phyloP scores from a whole-genome alignment of 2,797 vertebrate species.

The Acomys russatus region DNA sequence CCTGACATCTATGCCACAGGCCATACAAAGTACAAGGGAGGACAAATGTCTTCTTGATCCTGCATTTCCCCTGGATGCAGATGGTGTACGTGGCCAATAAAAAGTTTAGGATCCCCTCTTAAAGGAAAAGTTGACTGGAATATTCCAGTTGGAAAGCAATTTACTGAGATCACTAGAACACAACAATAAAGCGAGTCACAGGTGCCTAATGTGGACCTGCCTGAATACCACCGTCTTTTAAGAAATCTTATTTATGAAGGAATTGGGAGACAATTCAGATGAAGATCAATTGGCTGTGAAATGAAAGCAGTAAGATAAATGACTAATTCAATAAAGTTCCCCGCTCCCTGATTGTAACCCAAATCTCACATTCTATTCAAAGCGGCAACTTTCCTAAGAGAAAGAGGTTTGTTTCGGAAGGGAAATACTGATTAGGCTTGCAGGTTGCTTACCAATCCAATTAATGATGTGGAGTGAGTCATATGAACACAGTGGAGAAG shows the following conservation, averaged over 20 bases:
- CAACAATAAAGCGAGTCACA: conserved; percentile 7
- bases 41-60: not conserved
- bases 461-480: conserved; percentile 15
- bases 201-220: not conserved
- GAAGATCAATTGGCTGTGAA: conserved; percentile 66
- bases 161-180: conserved; percentile 34
- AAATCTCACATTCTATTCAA: conserved; percentile 58
- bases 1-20: not conserved
- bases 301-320: conserved; percentile 53
- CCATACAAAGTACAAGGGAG: not conserved
- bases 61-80: not conserved
- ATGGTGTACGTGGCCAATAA: too few species aligned
- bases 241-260: conserved; percentile 64
- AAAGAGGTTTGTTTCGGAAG: conserved; percentile 26
- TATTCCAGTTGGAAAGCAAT: not conserved
- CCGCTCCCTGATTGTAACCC: conserved; percentile 14
- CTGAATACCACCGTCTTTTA: conserved; percentile 16
- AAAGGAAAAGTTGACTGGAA: not conserved
- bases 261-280: conserved; percentile 64
- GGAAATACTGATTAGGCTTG: conserved; percentile 44
- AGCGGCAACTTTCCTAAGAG: conserved; percentile 26
- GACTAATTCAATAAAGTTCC: conserved; percentile 60
- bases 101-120: not conserved
- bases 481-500: not conserved
- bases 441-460: conserved; percentile 25